Conservation (phyloP, 2,113 vertebrate species). For the Manacus vitellinus region DNA sequence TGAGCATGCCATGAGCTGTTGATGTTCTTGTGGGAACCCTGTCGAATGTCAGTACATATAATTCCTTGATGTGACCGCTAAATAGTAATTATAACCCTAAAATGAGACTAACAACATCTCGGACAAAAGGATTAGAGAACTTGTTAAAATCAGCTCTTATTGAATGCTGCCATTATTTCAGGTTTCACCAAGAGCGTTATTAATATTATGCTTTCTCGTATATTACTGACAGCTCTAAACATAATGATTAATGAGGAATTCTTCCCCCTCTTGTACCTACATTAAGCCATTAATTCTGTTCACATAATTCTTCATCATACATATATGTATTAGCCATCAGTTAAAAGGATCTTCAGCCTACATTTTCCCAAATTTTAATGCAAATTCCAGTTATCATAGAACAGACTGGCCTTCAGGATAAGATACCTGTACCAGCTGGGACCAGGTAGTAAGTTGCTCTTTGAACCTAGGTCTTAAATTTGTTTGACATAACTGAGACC, state of each 20-base stretch:
- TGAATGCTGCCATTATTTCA: neutral
- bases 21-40: neutral
- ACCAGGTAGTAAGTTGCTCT: neutral
- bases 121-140: neutral
- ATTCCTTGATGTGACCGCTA: neutral
- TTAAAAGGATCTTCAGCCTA: neutral
- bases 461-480: neutral
- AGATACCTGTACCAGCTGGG: neutral
- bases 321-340: neutral
- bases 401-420: neutral
- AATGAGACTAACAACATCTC: neutral
- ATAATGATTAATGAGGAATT: neutral
- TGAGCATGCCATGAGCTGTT: neutral
- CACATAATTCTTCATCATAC: neutral
- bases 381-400: neutral
- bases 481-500: neutral
- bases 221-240: neutral
- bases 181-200: neutral
- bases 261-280: neutral
- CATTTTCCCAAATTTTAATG: neutral
- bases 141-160: neutral
- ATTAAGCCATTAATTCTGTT: neutral
- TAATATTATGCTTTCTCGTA: neutral
- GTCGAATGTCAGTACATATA: accelerated
- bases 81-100: neutral